These are phyloP conservation scores for Sinopyrophorus schimmeli DNA, from an alignment of 2,888 invertebrate species.

Conservation along the genomic window DNA sequence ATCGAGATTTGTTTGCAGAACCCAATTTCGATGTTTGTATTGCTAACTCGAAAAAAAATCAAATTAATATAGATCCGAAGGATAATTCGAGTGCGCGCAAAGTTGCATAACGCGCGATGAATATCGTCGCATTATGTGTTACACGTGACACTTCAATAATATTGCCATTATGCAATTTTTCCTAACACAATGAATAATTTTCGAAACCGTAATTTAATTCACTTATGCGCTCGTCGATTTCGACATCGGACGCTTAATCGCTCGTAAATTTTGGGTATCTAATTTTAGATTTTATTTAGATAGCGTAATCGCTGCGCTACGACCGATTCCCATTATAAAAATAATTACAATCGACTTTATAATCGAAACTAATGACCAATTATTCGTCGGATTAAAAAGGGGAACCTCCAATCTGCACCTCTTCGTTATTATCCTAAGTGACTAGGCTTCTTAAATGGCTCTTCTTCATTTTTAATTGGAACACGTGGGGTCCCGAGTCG, in stretches of 20 bases:
- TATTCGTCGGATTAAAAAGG: slow-evolving; percentile 5
- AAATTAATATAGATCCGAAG: slow-evolving; percentile 1
- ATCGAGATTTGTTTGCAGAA: slow-evolving; percentile 4
- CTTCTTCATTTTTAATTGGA: too few species aligned
- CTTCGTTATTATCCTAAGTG: too few species aligned
- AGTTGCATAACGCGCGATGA: slow-evolving; percentile 9
- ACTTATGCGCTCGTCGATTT: slow-evolving; percentile 14
- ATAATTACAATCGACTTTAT: slow-evolving; percentile 11
- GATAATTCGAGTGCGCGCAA: not conserved
- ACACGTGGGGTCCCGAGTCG: too few species aligned
- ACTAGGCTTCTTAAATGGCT: too few species aligned
- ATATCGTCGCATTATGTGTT: slow-evolving; percentile 10
- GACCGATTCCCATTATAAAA: slow-evolving; percentile 3
- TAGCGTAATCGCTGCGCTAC: slow-evolving; percentile 12
- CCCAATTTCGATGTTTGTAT: not conserved
- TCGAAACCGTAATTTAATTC: slow-evolving; percentile 19
- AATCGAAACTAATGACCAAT: slow-evolving; percentile 9
- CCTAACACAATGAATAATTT: slow-evolving; percentile 16
- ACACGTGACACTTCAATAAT: slow-evolving; percentile 15
- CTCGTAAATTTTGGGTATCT: slow-evolving; percentile 16
- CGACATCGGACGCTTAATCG: slow-evolving; percentile 16
- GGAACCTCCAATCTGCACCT: too few species aligned
- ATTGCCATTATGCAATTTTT: slow-evolving; percentile 9
- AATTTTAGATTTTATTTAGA: slow-evolving; percentile 22
- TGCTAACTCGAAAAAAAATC: not conserved